Percentiles rank a stretch among this genome's conserved stretches.
phyloP scores from a whole-genome alignment of 2,797 vertebrate genomes.

The Dromococcyx pavoninus region DNA sequence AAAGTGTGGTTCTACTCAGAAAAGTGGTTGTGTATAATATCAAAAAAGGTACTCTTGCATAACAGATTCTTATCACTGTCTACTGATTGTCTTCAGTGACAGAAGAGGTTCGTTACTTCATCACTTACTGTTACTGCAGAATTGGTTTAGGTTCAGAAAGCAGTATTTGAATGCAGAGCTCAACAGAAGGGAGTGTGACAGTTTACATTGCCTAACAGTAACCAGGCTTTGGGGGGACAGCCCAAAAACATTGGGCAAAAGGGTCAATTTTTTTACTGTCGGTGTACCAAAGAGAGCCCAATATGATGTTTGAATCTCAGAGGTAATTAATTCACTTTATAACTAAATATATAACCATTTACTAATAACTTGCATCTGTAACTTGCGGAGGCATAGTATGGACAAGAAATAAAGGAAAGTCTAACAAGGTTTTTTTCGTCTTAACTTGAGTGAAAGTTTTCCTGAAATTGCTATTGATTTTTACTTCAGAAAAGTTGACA shows the following conservation, averaged over 20 bases:
- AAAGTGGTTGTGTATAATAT: background rate
- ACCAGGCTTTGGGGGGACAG: background rate
- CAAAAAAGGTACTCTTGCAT: background rate
- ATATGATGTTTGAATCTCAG: background rate
- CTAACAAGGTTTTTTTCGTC: background rate
- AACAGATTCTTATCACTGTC: background rate
- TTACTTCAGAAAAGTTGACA: background rate
- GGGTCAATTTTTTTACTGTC: background rate
- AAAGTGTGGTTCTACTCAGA: background rate
- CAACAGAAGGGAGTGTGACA: background rate
- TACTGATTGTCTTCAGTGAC: background rate
- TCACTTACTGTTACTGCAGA: background rate
- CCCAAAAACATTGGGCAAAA: background rate
- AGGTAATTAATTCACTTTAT: background rate
- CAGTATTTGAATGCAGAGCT: background rate
- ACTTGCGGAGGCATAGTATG: background rate
- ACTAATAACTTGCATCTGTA: background rate
- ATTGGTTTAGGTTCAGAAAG: background rate
- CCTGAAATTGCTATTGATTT: background rate
- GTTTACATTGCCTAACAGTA: background rate
- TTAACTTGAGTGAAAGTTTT: background rate
- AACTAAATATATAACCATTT: background rate
- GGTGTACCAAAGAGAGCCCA: background rate
- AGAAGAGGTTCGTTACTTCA: background rate
- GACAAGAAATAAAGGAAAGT: background rate